Evolutionary conservation across 2,113 vertebrate genomes (phyloP).

Genomic region (Micromys minutus): DNA sequence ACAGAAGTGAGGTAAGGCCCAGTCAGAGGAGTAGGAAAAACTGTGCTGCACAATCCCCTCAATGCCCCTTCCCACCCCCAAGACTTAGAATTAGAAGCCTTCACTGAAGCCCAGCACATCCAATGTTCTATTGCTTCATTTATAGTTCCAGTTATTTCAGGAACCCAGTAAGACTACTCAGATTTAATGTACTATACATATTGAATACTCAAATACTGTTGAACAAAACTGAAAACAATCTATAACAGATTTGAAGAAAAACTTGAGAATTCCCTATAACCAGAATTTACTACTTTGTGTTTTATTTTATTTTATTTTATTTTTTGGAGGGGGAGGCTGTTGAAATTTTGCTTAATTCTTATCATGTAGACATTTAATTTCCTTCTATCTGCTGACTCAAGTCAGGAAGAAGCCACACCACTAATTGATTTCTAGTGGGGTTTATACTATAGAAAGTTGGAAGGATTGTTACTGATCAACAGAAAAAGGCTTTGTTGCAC

Average conservation of each 20-base stretch:
- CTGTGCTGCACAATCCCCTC: too few species aligned
- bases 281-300: constrained; percentile 31
- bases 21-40: not conserved
- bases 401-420: constrained; percentile 23
- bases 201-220: not conserved
- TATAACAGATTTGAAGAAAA: constrained; percentile 32
- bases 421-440: constrained; percentile 26
- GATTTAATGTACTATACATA: not conserved
- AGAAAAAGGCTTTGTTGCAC: not conserved
- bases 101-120: not conserved
- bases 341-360: not conserved
- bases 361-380: not conserved
- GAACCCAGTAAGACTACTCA: not conserved
- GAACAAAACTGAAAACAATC: constrained; percentile 38
- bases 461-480: constrained; percentile 5
- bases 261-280: not conserved
- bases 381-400: not conserved
- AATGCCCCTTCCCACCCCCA: not conserved
- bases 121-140: not conserved
- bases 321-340: not conserved
- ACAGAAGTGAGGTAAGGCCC: not conserved
- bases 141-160: not conserved
- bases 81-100: not conserved
- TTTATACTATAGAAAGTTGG: not conserved
- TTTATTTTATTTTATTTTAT: too few species aligned